Conservation (phyloP, 2,888 invertebrate genomes). For the Oligia latruncula region DNA sequence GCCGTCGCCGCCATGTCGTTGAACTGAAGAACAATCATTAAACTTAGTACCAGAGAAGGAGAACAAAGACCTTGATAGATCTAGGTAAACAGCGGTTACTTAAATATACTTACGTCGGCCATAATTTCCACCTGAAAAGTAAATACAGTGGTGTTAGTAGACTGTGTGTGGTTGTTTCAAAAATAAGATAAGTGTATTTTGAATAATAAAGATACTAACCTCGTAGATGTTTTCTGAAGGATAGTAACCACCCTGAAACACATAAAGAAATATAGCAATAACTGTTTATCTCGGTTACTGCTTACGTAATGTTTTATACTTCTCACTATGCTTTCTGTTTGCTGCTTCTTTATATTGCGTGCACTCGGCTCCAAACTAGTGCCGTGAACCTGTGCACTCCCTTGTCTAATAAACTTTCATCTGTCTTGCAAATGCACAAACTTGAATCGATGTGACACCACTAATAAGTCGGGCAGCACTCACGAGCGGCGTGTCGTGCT, state of each 20-base stretch:
- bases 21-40: constrained; percentile 57
- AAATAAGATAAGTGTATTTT: neutral
- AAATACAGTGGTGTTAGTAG: neutral
- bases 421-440: too few relatives aligned
- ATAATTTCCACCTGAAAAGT: constrained; percentile 72
- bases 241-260: constrained; percentile 82
- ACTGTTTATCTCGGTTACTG: neutral
- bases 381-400: neutral
- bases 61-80: neutral
- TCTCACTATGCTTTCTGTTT: neutral
- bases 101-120: constrained; percentile 72
- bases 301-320: neutral
- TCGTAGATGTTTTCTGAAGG: constrained; percentile 83
- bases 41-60: neutral
- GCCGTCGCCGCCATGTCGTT: constrained; percentile 70
- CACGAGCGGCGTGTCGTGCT: constrained; percentile 80
- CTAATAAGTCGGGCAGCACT: constrained; percentile 37
- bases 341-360: neutral
- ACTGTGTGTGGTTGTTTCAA: neutral
- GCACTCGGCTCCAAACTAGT: too few relatives aligned
- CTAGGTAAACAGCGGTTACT: too few relatives aligned
- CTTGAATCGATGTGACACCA: too few relatives aligned
- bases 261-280: neutral
- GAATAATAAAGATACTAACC: constrained; percentile 63
- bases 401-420: neutral